Base-by-base conservation (phyloP, 2,888 invertebrate species). In the Tigriopus californicus region DNA sequence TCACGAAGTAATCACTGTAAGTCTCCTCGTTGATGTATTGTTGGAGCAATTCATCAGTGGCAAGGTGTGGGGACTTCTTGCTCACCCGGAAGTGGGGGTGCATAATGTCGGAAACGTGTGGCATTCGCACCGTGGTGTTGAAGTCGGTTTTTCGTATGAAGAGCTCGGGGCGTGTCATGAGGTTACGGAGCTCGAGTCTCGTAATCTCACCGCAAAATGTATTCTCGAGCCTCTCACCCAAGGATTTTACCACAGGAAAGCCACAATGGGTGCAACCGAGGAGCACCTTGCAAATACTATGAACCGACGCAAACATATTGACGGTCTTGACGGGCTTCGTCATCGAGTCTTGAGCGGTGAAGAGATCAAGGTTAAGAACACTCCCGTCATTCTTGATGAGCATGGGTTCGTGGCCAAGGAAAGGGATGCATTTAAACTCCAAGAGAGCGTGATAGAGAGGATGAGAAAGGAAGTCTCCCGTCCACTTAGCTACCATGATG, bases 361-460 rank as follows among this genome's bases (percentile, higher is more conserved):
- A 72, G 25, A 72, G 65, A 62, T 72, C 72, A 52, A 72, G 64
- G 62, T 71, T 71, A 5, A 72, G 61, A 20, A 59, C 59, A 20
- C 44, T 53, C 3, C 59, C 59, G 52, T 59, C 59, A 15, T 33
- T 52, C 41, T 59, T 59, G 20, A 59, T 59, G 11, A 67, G 62
- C 41, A 64, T 64, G 5, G 72, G 70, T 54, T 73, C 71, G 11
- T 69, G 66, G 58, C 70, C 70, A 33, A 73, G 67, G 65, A 71
- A 71, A 1, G 73, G 73, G 54, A 73, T 73, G 64, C 73, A 73
- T 64, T 73, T 73, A 53, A 72, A 66, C 62, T 73, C 73, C 42
- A 73, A 66, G 40, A 71, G 67, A 25, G 73, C 70, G 61, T 73
- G 73, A 62, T 72, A 73, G 33, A 71, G 65, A 8, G 73, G 72